Conservation (phyloP, 2,113 vertebrate genomes). For the Cheirogaleus medius region DNA sequence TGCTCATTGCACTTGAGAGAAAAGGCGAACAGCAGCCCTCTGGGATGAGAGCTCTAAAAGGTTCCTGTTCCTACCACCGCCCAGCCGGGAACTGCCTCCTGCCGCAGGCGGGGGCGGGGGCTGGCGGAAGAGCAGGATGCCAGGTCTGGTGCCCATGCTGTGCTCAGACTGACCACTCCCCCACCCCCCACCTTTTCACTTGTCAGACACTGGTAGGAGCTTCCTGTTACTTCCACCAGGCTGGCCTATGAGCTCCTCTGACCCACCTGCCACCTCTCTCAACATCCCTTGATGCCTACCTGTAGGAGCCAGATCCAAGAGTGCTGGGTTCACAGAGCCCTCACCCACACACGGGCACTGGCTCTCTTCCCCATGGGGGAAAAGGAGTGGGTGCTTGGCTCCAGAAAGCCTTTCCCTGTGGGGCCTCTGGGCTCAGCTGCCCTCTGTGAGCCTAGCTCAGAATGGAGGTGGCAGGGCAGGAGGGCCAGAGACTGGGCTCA, state of each 20-base stretch:
- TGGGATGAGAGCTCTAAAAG: neutral
- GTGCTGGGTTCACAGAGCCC: neutral
- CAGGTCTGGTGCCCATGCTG: neutral
- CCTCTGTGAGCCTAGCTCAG: neutral
- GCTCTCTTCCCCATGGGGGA: neutral
- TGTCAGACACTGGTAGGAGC: neutral
- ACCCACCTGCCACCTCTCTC: neutral
- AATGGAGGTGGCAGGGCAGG: neutral
- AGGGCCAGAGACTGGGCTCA: neutral
- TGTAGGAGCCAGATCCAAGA: neutral
- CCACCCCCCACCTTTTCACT: too few species aligned
- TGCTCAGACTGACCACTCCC: neutral
- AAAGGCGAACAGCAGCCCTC: neutral
- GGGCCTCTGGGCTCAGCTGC: neutral
- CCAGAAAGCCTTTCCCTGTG: neutral
- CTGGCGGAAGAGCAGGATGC: neutral
- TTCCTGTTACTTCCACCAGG: neutral
- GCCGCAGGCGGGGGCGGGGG: neutral
- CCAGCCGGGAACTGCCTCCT: neutral
- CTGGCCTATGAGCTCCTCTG: neutral
- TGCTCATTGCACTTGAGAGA: neutral
- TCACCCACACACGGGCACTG: fast-evolving
- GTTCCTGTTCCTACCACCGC: neutral
- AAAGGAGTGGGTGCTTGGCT: neutral
- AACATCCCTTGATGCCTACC: neutral